Evolutionary conservation across 2,113 vertebrate genomes (phyloP).

Genomic region (Pao palembangensis): DNA sequence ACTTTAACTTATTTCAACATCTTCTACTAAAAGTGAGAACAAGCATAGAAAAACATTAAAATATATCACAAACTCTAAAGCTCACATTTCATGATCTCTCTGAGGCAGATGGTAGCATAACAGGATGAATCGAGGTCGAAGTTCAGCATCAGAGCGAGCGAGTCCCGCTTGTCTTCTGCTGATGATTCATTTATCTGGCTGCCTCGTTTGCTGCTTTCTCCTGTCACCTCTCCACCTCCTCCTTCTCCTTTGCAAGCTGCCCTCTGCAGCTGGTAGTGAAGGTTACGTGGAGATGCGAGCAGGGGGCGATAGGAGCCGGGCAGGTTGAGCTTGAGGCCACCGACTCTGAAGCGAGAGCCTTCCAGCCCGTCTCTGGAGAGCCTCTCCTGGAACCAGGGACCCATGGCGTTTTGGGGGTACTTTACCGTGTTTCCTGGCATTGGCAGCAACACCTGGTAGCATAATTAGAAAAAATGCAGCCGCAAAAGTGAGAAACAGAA

Average conservation of each 20-base stretch:
- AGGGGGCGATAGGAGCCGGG: conserved; percentile 91
- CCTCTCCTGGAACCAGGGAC: conserved; percentile 79
- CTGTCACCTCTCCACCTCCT: conserved; percentile 13
- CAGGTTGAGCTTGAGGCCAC: conserved; percentile 84
- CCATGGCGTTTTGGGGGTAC: conserved; percentile 81
- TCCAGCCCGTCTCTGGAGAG: conserved; percentile 80
- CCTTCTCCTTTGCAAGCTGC: conserved; percentile 12
- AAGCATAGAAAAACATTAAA: neutral
- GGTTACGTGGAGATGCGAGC: conserved; percentile 79
- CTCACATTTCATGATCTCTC: conserved; percentile 92
- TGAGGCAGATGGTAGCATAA: conserved; percentile 90
- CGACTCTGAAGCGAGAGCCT: conserved; percentile 80
- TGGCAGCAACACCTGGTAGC: conserved; percentile 85
- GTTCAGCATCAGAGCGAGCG: conserved; percentile 73
- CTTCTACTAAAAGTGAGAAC: neutral
- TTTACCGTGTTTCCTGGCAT: conserved; percentile 87
- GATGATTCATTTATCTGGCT: neutral
- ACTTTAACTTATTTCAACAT: neutral
- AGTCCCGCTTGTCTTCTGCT: conserved; percentile 25
- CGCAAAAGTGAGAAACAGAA: neutral
- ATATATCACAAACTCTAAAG: conserved; percentile 40
- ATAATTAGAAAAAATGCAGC: neutral
- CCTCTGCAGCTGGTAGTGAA: conserved; percentile 73
- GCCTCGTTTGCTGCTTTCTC: conserved; percentile 3
- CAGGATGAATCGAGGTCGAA: conserved; percentile 89